Conservation (phyloP, 1,140 invertebrate species). For the Elymnias hypermnestra region DNA sequence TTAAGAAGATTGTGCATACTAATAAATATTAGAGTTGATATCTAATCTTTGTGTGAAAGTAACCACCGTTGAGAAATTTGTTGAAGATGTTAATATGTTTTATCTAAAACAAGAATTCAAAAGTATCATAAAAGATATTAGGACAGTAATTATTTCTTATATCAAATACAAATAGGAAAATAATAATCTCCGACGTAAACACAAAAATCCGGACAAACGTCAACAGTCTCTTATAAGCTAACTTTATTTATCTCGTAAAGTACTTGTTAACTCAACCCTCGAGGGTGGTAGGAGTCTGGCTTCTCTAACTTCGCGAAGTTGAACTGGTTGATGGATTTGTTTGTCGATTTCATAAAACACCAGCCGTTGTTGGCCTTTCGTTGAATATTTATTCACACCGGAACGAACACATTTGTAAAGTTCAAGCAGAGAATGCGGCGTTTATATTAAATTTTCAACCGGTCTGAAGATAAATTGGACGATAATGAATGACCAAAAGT, state of each 20-base stretch:
- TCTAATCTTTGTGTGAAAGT: too few relatives aligned
- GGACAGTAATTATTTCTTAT: too few relatives aligned
- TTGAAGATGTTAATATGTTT: too few relatives aligned
- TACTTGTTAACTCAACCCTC: constrained; percentile 68
- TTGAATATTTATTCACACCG: constrained; percentile 27
- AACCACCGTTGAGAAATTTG: too few relatives aligned
- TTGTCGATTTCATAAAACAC: constrained; percentile 29
- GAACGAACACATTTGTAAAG: constrained; percentile 19
- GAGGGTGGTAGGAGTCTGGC: constrained; percentile 46
- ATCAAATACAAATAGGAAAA: constrained; percentile 1
- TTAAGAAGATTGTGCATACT: too few relatives aligned
- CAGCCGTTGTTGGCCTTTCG: constrained; percentile 39
- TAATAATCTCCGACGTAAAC: constrained; percentile 30
- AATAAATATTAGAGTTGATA: too few relatives aligned
- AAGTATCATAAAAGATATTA: too few relatives aligned
- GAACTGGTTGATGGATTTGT: constrained; percentile 28
- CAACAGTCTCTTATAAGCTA: constrained; percentile 60
- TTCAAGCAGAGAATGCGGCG: constrained; percentile 23
- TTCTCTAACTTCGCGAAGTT: constrained; percentile 30
- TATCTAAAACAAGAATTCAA: too few relatives aligned
- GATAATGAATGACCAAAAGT: constrained; percentile 33
- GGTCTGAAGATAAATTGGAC: constrained; percentile 40
- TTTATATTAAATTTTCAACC: constrained; percentile 26
- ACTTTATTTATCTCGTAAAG: constrained; percentile 72
- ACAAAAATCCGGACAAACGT: constrained; percentile 52